phyloP scores from a whole-genome alignment of 2,797 vertebrate genomes.

The Chiloscyllium punctatum region DNA sequence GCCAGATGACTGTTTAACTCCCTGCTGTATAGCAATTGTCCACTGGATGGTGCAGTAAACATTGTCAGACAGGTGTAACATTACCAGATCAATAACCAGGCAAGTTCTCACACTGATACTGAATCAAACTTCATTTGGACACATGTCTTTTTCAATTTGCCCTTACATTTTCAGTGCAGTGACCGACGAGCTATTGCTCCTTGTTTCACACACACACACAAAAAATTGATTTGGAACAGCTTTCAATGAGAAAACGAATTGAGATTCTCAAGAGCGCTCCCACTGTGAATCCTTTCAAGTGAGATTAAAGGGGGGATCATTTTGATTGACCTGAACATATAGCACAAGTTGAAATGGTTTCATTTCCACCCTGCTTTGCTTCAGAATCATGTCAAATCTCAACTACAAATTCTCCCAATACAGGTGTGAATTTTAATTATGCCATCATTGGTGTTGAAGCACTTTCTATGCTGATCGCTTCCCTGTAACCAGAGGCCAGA shows the following conservation, averaged over 20 bases:
- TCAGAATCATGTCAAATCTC: neutral
- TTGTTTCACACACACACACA: neutral
- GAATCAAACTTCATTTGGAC: neutral
- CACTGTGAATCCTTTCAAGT: neutral
- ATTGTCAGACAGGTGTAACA: neutral
- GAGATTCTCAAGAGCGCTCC: neutral
- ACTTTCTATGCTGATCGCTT: neutral
- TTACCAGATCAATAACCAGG: neutral
- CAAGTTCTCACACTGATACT: neutral
- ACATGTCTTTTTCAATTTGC: neutral
- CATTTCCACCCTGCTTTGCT: neutral
- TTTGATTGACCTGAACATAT: neutral
- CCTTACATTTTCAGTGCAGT: neutral
- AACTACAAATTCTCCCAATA: neutral
- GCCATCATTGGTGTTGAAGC: neutral
- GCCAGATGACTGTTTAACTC: neutral
- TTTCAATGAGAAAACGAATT: neutral
- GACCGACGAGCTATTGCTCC: neutral
- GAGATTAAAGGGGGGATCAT: neutral
- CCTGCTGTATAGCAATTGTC: neutral
- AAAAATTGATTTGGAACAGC: neutral
- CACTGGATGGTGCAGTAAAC: neutral
- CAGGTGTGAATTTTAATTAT: neutral
- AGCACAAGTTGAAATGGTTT: neutral
- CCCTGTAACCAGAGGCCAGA: neutral